Base-by-base conservation (phyloP, 2,888 invertebrate genomes). In the Cancer borealis region DNA sequence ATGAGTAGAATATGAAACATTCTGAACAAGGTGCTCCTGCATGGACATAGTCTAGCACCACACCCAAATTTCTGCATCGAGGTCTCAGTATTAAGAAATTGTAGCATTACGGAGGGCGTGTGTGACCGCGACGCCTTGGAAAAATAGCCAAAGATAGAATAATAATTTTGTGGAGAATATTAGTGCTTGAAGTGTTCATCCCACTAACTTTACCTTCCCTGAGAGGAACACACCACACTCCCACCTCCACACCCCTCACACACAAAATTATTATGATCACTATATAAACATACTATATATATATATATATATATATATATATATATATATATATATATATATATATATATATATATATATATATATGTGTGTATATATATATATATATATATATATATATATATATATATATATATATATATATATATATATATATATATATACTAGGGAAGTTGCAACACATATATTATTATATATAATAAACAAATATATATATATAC, bases 241-340 rank as follows among this genome's bases (percentile, higher is more conserved):
- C 45, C 14, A 14, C 10, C 49, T 47, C 46, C 21, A 60, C n/a
- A 49, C 8, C 30, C 46, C 39, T 3, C 26, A 91, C 8, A 4
- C 6, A 91, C 10, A 91, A 60, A 91, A n/a, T 3, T 66, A 66
- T 66, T 66, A 6, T 4, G n/a, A 66, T 66, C 8, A n/a, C 21
- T 66, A 66, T 66, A 66, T 66, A 21, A n/a, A 39, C 39, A 39
- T 39, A 39, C 39, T 60, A 92, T 88, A 92, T 92, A 92, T 88
- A 87, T 92, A 92, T 39, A 6, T 26, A 49, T 60, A 88, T 39
- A 39, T 92, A 60, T 21, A 60, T 89, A 89, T 90, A 66, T 66
- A 66, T 66, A 66, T 92, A 92, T 92, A 92, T 92, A 92, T 92
- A 92, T 88, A 92, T 92, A 92, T 92, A 87, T 87, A 92, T 92